phyloP scores from a whole-genome alignment of 2,797 vertebrate genomes.

The Heterohyrax brucei region DNA sequence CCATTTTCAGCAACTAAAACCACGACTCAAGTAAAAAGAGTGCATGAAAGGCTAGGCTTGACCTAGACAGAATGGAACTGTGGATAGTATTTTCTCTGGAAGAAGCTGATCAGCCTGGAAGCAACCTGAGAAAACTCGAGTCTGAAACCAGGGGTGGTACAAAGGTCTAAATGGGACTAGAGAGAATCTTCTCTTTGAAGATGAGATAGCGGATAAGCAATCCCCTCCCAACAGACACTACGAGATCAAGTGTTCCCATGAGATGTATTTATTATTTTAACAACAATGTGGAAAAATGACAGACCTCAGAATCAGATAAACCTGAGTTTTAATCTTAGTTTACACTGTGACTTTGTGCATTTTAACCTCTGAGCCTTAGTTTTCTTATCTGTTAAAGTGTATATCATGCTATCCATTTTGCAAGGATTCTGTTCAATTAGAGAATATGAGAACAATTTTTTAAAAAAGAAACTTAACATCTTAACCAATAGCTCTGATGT shows the following conservation, averaged over 20 bases:
- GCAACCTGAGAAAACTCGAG: background rate
- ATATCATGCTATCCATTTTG: background rate
- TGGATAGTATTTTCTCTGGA: background rate
- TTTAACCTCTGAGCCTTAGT: background rate
- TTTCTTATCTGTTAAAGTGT: slow-evolving; percentile 19
- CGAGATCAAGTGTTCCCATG: background rate
- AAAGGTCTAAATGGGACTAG: background rate
- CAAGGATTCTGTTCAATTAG: slow-evolving; percentile 48
- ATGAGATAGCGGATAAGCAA: background rate
- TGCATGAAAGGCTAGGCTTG: background rate
- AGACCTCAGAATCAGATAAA: background rate
- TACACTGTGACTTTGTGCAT: background rate
- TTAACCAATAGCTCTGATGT: background rate
- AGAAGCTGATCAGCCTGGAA: background rate
- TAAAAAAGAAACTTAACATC: background rate
- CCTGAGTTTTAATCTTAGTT: background rate
- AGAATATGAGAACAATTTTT: background rate
- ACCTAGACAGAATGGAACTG: background rate
- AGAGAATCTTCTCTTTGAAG: background rate
- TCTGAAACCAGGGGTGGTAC: background rate
- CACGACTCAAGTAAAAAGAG: background rate
- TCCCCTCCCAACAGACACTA: background rate
- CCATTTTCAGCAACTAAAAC: background rate
- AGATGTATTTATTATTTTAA: slow-evolving; percentile 14
- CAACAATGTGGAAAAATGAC: background rate